Evolutionary conservation across 1,140 invertebrate species (phyloP).

Genomic region (Hirudo medicinalis): DNA sequence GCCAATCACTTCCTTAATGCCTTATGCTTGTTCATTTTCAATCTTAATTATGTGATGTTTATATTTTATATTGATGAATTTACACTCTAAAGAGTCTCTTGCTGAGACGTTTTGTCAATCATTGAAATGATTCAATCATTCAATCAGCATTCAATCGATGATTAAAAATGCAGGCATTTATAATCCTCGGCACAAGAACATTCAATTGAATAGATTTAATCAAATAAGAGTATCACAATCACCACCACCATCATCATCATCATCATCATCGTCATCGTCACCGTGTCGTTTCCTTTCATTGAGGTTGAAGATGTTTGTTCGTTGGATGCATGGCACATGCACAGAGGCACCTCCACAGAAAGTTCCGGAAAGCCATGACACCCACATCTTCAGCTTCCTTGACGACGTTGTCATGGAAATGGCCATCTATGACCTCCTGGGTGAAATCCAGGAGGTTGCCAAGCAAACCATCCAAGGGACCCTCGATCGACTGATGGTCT

Average conservation of each 20-base stretch:
- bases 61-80: too few species aligned
- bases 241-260: too few species aligned
- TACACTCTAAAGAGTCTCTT: too few species aligned
- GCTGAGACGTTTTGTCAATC: too few species aligned
- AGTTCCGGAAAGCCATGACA: constrained; percentile 45
- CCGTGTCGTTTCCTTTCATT: constrained; percentile 5
- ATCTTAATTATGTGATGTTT: too few species aligned
- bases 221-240: too few species aligned
- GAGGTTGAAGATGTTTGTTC: constrained; percentile 57
- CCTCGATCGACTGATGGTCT: constrained; percentile 54
- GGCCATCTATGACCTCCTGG: constrained; percentile 53
- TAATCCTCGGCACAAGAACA: too few species aligned
- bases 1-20: neutral
- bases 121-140: too few species aligned
- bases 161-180: neutral
- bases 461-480: constrained; percentile 51
- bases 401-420: constrained; percentile 58
- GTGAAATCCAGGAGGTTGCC: constrained; percentile 53
- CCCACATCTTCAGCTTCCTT: constrained; percentile 55
- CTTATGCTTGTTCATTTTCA: too few species aligned
- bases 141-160: neutral
- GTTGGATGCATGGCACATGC: constrained; percentile 74
- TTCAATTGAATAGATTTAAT: neutral
- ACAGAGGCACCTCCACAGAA: constrained; percentile 53
- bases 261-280: too few species aligned